Percentiles rank a stretch among this genome's conserved stretches.
Conservation (phyloP, 2,797 vertebrate species). For the Oreochromis mossambicus region DNA sequence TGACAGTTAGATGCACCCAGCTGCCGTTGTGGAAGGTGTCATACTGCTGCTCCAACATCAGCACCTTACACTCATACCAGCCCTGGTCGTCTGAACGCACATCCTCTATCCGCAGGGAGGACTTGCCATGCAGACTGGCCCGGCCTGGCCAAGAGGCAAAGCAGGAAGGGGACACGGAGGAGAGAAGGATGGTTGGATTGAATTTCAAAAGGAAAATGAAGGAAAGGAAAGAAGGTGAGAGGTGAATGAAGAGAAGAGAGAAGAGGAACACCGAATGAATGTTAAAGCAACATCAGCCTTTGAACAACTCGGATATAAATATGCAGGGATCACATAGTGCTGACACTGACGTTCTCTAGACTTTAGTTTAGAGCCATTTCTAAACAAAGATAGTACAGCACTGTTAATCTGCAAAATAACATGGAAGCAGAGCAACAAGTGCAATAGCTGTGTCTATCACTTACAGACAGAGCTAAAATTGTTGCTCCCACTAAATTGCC, state of each 20-base stretch:
- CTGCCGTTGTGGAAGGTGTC: constrained; percentile 98
- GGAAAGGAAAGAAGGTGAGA: background rate
- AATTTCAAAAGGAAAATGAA: constrained; percentile 16
- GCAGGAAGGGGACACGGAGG: background rate
- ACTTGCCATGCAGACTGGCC: constrained; percentile 92
- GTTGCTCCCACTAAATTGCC: background rate
- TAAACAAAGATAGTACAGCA: background rate
- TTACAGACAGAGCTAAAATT: background rate
- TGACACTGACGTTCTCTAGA: background rate
- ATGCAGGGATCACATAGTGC: constrained; percentile 11
- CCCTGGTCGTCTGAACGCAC: constrained; percentile 96
- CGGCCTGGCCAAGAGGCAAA: constrained; percentile 75
- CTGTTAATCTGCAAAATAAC: background rate
- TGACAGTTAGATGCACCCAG: constrained; percentile 97
- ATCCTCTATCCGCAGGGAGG: constrained; percentile 92
- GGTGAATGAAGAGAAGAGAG: background rate
- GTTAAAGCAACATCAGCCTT: constrained; percentile 21
- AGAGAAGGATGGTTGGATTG: background rate
- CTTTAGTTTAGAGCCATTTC: background rate
- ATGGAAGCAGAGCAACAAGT: background rate
- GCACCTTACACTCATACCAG: constrained; percentile 99
- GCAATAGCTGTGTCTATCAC: background rate
- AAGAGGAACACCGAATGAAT: constrained; percentile 1
- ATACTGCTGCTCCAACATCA: constrained; percentile 97
- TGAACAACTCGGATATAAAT: constrained; percentile 5